Evolutionary conservation across 2,888 invertebrate genomes (phyloP), one percentile per base, ranked within the genome.

Genomic region (Xestia sexstrigata): DNA sequence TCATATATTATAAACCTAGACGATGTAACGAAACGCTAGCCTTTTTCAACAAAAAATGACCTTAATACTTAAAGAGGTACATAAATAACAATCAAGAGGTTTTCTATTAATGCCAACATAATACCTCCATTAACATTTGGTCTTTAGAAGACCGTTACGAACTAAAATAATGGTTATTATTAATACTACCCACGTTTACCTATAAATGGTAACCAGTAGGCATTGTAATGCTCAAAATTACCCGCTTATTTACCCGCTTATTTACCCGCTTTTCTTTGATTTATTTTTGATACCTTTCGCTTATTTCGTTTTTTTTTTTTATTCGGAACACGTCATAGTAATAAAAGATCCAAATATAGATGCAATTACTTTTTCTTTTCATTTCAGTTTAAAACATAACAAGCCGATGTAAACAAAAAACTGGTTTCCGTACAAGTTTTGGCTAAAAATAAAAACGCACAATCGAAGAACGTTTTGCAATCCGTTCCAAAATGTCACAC

Each of bases 21-120:
- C 60, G 15, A 58, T 72, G 63, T 74, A 85, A 74, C 67, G 58
- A 68, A 76, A 68, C 55, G 42, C 47, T 72, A 39, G 20, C 26
- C 4, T 76, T 69, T 70, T 67, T 72, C 13, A 71, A 78, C 70
- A 79, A 81, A 80, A 81, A 85, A 62, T 77, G 83, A 86, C 86
- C 86, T 80, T 86, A 83, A 86, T 77, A 73, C 60, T 65, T 70
- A 68, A 77, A 80, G 52, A 76, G 70, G 58, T 70, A 71, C 62
- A 85, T 83, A 84, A 88, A 88, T 87, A 81, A 83, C 81, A 88
- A 87, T 87, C 80, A 78, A 78, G 80, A 76, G 45, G 47, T 79
- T 85, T 84, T 82, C 87, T 83, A 79, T 83, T 78, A 87, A 87
- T 81, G 72, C 65, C 68, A 78, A 49, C 73, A 87, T 83, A 82